Percentiles rank a stretch among this genome's conserved stretches.
These are phyloP conservation scores for Micoletzkya japonica DNA, from an alignment of 2,888 invertebrate genomes.

Conservation along the genomic window DNA sequence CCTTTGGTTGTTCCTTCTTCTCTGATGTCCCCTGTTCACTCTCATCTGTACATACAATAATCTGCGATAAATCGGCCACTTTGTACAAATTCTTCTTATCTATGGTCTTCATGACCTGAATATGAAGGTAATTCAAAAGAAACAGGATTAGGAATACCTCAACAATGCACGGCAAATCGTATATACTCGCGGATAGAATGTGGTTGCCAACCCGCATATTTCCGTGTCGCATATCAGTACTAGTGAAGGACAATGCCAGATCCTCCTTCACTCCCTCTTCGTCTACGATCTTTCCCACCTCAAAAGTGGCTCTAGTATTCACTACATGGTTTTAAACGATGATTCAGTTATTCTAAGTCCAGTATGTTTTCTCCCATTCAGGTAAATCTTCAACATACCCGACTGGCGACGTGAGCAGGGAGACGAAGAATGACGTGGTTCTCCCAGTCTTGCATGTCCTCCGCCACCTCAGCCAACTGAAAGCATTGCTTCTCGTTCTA, in stretches of 20 bases:
- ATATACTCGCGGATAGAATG: constrained; percentile 47
- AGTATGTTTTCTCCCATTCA: no score
- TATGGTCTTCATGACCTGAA: constrained; percentile 85
- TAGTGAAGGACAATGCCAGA: constrained; percentile 44
- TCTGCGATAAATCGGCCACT: constrained; percentile 84
- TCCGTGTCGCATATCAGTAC: constrained; percentile 48
- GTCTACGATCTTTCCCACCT: constrained; percentile 31
- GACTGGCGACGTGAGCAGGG: constrained; percentile 48
- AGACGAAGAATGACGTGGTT: constrained; percentile 56
- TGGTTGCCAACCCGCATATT: constrained; percentile 48
- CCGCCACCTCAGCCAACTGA: constrained; percentile 31
- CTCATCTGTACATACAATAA: constrained; percentile 10
- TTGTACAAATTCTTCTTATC: constrained; percentile 96
- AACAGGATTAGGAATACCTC: constrained; percentile 41
- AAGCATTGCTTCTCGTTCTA: no score
- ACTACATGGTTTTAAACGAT: no score
- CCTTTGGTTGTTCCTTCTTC: constrained; percentile 9
- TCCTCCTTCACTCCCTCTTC: constrained; percentile 36
- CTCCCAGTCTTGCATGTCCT: constrained; percentile 56
- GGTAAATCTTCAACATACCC: no score
- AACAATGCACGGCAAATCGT: constrained; percentile 57
- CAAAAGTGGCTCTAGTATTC: no score
- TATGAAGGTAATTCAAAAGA: neutral
- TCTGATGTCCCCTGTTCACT: neutral
- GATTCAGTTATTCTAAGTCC: no score